Evolutionary conservation across 2,797 vertebrate species (phyloP), one percentile per base, ranked within the genome.

Genomic region (Artibeus jamaicensis): DNA sequence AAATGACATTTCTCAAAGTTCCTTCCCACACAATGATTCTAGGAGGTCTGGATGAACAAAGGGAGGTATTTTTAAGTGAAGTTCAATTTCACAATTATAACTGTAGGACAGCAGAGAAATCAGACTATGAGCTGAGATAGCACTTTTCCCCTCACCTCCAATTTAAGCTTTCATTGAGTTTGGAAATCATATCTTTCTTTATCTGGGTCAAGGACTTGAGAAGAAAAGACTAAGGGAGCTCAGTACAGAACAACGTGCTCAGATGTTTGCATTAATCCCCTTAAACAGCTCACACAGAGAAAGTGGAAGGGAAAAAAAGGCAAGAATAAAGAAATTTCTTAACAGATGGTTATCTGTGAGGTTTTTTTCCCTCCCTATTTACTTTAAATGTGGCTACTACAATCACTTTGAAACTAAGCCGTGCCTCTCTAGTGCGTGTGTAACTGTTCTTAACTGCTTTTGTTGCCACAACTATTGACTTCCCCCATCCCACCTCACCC

Each of bases 171-270:
- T 81, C 83, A 93, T 50, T 89, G 85, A 96, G 93, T 97, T 96
- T 97, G 53, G 86, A 96, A 97, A 97, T 95, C 82, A 84, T 95
- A 98, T 95, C 88, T 95, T 96, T 81, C 73, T 92, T 96, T 96
- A 94, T 97, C 83, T 97, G 90, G 96, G 97, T 97, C 96, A 98
- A 98, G 92, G 95, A 79, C 92, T 90, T 92, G 50, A 89, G 86
- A 92, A 94, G 78, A 90, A 83, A 87, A 91, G 83, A 71, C 55
- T 67, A 78, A 96, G 71, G 16, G 81, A 87, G 65, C 57, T 93
- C n/a, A 74, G 39, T 79, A 8, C 67, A 91, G 89, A 91, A 82
- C 59, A 92, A 82, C 93, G 86, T 93, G 93, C 82, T 96, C 93
- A 76, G 92, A 39, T 62, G 57, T 87, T 92, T 57, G 22, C n/a